These are phyloP conservation scores for Cantharis nigra DNA, from an alignment of 2,888 invertebrate species.

Conservation along the genomic window DNA sequence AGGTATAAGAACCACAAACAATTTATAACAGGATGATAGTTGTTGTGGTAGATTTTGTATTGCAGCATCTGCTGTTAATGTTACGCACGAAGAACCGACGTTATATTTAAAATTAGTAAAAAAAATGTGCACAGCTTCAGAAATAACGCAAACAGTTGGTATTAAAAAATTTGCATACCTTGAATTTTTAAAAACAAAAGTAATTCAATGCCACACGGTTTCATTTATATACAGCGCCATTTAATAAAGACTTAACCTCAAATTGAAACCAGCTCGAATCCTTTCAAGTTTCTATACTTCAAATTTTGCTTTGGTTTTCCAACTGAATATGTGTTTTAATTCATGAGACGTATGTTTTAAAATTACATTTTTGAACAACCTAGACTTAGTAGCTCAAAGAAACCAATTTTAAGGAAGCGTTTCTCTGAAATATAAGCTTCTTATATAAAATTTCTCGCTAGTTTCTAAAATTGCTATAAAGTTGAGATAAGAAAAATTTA, in stretches of 20 bases:
- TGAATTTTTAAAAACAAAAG: not conserved
- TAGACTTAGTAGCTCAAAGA: not conserved
- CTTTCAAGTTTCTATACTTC: not conserved
- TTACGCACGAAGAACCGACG: not conserved
- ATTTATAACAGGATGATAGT: constrained; percentile 4
- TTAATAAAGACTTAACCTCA: not conserved
- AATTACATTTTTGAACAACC: not conserved
- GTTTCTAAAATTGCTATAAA: not conserved
- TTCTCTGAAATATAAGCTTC: not conserved
- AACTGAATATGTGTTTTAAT: not conserved
- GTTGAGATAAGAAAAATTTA: not conserved
- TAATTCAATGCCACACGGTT: not conserved
- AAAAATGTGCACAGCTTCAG: not conserved
- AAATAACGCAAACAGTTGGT: not conserved
- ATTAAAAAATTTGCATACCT: not conserved
- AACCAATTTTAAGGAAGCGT: not conserved
- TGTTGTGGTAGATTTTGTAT: not conserved
- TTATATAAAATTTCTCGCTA: not conserved
- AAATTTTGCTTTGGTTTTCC: not conserved
- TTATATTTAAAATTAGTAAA: not conserved
- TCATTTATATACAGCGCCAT: not conserved
- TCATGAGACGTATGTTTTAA: not conserved
- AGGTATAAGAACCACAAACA: not conserved
- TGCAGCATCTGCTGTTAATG: not conserved
- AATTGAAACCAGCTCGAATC: not conserved